These are phyloP conservation scores for Zaprionus inermis DNA, from an alignment of 1,140 invertebrate species.

Conservation along the genomic window DNA sequence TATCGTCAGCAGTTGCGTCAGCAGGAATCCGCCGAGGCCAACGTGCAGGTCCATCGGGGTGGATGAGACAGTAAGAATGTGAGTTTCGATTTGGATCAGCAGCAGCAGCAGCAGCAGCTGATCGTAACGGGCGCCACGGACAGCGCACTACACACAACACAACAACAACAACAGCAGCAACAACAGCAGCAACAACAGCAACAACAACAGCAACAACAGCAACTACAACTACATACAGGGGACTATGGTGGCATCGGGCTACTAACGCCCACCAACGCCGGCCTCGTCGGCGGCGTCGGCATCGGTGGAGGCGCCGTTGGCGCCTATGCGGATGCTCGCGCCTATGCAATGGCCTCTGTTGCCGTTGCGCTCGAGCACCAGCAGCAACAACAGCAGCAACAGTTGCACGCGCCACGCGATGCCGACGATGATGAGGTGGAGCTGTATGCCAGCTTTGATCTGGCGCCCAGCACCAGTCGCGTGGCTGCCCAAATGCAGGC, in stretches of 20 bases:
- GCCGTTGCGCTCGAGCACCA: constrained; percentile 70
- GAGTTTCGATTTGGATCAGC: constrained; percentile 83
- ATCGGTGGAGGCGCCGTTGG: constrained; percentile 17
- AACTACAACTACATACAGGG: constrained; percentile 6
- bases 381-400: constrained; percentile 26
- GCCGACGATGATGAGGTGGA: constrained; percentile 79
- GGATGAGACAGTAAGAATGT: constrained; percentile 84
- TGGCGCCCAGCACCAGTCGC: constrained; percentile 71
- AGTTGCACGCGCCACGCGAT: constrained; percentile 37
- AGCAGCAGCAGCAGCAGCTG: constrained; percentile 19
- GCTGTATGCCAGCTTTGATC: constrained; percentile 76
- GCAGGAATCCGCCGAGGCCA: constrained; percentile 92
- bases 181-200: not conserved
- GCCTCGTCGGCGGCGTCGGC: constrained; percentile 1
- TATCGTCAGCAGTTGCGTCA: constrained; percentile 94
- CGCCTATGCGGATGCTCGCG: constrained; percentile 54
- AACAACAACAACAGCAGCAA: constrained; percentile 3
- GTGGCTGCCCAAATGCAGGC: constrained; percentile 82
- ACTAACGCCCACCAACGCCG: not conserved
- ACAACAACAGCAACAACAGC: not conserved
- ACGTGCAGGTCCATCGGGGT: constrained; percentile 83
- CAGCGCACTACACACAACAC: constrained; percentile 11
- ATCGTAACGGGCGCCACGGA: constrained; percentile 6
- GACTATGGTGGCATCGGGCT: not conserved
- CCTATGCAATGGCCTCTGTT: constrained; percentile 73